These are phyloP conservation scores for Daktulosphaira vitifoliae DNA, from an alignment of 1,140 invertebrate species.

Conservation along the genomic window DNA sequence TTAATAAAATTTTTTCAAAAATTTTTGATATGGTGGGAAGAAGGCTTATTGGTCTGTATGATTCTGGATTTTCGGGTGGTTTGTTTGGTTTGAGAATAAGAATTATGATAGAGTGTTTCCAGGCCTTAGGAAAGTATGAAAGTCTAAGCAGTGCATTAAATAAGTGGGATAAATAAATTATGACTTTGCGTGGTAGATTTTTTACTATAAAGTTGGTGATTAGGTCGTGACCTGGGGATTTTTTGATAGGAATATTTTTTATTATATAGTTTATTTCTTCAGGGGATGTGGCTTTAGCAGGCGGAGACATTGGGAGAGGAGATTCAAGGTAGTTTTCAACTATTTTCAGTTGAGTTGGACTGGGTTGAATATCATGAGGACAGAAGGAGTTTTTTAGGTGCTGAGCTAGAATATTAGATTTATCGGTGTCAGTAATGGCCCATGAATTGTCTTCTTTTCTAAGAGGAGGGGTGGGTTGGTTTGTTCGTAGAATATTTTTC, in stretches of 20 bases:
- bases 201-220: not conserved
- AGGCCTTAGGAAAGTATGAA: constrained; percentile 32
- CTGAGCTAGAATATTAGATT: constrained; percentile 1
- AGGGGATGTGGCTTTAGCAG: not conserved
- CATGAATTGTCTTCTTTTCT: not conserved
- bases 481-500: not conserved
- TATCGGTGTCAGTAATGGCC: constrained; percentile 9
- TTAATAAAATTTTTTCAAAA: constrained; percentile 37
- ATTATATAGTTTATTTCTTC: constrained; percentile 3
- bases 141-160: constrained; percentile 31
- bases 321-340: constrained; percentile 5
- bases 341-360: not conserved
- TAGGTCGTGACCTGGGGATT: not conserved
- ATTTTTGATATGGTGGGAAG: constrained; percentile 38
- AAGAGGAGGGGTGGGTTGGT: constrained; percentile 2
- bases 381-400: constrained; percentile 2
- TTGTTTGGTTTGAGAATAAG: constrained; percentile 40
- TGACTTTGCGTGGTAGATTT: not conserved
- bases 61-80: constrained; percentile 34
- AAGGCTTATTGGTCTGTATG: constrained; percentile 41
- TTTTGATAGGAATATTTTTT: not conserved
- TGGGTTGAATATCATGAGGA: not conserved
- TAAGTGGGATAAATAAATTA: constrained; percentile 4
- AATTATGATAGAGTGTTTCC: constrained; percentile 41
- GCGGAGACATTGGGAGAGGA: constrained; percentile 4